phyloP scores from a whole-genome alignment of 30 jellyfish, hydroid and myxozoan genomes.

The Mastigias papua region DNA sequence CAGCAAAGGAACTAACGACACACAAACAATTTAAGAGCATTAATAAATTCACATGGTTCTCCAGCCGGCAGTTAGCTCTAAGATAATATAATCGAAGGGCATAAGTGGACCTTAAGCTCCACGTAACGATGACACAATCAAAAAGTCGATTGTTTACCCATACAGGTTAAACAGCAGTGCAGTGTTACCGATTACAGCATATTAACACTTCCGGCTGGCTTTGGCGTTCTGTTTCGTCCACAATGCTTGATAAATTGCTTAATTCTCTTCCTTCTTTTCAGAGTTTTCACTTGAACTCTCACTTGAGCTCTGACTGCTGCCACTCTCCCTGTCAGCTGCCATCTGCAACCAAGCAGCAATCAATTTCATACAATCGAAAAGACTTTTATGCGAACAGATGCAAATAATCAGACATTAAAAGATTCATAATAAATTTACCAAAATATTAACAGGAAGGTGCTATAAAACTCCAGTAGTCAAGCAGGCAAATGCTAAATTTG shows the following conservation, averaged over 20 bases:
- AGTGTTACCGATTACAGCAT: too few relatives aligned
- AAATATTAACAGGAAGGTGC: too few relatives aligned
- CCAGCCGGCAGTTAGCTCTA: not conserved
- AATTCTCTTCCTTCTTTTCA: constrained; percentile 57
- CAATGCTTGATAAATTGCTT: not conserved
- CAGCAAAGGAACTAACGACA: not conserved
- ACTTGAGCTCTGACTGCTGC: constrained; percentile 28
- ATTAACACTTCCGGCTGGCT: not conserved
- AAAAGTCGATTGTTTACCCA: too few relatives aligned
- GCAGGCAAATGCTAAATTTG: too few relatives aligned
- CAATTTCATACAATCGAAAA: not conserved
- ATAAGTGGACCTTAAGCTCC: not conserved
- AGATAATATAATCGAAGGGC: not conserved
- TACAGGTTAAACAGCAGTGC: too few relatives aligned
- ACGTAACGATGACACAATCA: too few relatives aligned
- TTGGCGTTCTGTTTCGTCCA: not conserved
- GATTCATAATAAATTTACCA: too few relatives aligned
- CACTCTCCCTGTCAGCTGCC: constrained; percentile 93
- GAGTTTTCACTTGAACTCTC: constrained; percentile 1
- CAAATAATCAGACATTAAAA: too few relatives aligned
- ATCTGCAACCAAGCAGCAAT: constrained; percentile 44
- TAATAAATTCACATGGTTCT: not conserved
- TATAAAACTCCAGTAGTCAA: too few relatives aligned
- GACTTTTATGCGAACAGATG: too few relatives aligned
- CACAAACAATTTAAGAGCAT: not conserved